A percentile compares a stretch with the other conserved stretches of the same genome.
phyloP scores from a whole-genome alignment of 35 echinoderm and acorn worm genomes.

The Anneissia japonica region DNA sequence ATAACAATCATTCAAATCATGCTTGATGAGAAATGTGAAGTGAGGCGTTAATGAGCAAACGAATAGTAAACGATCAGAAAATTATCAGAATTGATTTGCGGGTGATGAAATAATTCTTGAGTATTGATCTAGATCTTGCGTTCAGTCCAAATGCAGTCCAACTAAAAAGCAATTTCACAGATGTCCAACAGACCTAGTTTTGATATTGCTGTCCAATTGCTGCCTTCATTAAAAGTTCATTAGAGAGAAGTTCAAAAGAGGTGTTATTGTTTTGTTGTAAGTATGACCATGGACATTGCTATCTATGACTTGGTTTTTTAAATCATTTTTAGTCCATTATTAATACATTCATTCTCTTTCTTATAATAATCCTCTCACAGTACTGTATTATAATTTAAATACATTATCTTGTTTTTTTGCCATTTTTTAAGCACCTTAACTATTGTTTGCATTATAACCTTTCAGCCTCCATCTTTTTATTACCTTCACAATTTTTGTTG shows the following conservation, averaged over 20 bases:
- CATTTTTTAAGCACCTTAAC: too few relatives aligned
- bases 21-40: neutral
- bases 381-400: too few relatives aligned
- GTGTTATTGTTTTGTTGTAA: neutral
- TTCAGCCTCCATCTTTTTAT: too few relatives aligned
- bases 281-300: too few relatives aligned
- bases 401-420: too few relatives aligned
- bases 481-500: too few relatives aligned
- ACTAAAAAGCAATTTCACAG: neutral
- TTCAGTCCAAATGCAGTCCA: neutral
- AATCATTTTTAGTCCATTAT: too few relatives aligned
- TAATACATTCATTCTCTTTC: too few relatives aligned
- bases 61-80: neutral
- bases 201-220: neutral
- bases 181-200: neutral
- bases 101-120: neutral
- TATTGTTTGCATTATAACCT: too few relatives aligned
- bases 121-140: too few relatives aligned
- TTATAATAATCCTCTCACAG: too few relatives aligned
- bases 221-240: neutral
- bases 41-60: neutral
- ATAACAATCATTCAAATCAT: neutral
- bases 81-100: neutral
- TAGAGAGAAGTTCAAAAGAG: neutral
- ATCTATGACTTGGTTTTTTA: too few relatives aligned